Evolutionary conservation across 2,888 invertebrate species (phyloP).

Genomic region (Sesia bembeciformis): DNA sequence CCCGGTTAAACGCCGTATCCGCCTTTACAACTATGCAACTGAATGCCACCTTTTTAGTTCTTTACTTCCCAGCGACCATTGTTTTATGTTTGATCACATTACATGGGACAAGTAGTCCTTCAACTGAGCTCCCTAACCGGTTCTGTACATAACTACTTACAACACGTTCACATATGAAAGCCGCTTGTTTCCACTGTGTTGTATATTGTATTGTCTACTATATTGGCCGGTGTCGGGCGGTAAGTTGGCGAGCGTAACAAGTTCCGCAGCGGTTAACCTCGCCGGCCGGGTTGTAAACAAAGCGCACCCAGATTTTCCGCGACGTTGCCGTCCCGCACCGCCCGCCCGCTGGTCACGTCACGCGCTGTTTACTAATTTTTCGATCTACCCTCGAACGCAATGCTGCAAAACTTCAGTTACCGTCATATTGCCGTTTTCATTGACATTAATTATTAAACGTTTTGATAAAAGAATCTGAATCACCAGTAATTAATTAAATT

Average conservation of each 20-base stretch:
- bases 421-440: too few species aligned
- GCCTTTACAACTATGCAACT: constrained; percentile 16
- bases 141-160: constrained; percentile 4
- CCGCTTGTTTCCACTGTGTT: constrained; percentile 6
- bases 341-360: constrained; percentile 29
- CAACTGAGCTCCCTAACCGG: constrained; percentile 12
- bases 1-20: constrained; percentile 34
- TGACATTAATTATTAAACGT: too few species aligned
- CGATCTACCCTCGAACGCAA: constrained; percentile 2
- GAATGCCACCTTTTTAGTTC: constrained; percentile 1
- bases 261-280: constrained; percentile 31
- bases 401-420: too few species aligned
- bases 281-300: constrained; percentile 46
- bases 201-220: background rate
- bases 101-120: constrained; percentile 6
- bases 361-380: constrained; percentile 24
- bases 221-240: constrained; percentile 9
- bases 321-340: constrained; percentile 44
- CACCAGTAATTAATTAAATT: too few species aligned
- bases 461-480: too few species aligned
- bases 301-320: constrained; percentile 43
- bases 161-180: constrained; percentile 1
- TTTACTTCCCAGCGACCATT: background rate
- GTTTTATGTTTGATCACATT: background rate
- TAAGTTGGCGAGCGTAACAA: constrained; percentile 19